Percentiles rank a stretch among this genome's conserved stretches.
phyloP scores from a whole-genome alignment of 2,797 vertebrate genomes.

The Fistularia tabacaria region DNA sequence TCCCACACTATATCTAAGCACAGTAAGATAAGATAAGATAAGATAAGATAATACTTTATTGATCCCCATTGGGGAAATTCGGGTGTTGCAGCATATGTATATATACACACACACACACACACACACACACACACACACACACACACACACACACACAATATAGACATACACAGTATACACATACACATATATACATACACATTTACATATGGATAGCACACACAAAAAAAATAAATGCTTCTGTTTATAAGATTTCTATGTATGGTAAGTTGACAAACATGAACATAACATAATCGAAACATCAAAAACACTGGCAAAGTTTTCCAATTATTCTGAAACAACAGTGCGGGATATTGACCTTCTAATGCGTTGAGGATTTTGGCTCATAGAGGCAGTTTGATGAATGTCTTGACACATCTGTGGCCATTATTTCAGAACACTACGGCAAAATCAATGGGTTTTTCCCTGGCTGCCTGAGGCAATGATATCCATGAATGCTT shows the following conservation, averaged over 20 bases:
- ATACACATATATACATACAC: too few species aligned
- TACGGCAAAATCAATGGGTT: conserved; percentile 70
- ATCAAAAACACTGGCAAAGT: conserved; percentile 47
- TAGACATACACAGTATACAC: too few species aligned
- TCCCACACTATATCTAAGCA: too few species aligned
- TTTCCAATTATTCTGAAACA: conserved; percentile 53
- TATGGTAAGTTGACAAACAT: conserved; percentile 31
- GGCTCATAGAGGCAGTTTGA: conserved; percentile 60
- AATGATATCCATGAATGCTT: conserved; percentile 66
- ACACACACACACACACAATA: too few species aligned
- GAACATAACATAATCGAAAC: conserved; percentile 42
- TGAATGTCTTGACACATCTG: conserved; percentile 73
- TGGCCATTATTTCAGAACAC: conserved; percentile 68
- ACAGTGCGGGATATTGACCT: conserved; percentile 50
- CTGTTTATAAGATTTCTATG: conserved; percentile 5
- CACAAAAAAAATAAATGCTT: too few species aligned
- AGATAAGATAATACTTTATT: too few species aligned
- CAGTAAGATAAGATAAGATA: too few species aligned
- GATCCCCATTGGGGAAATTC: too few species aligned
- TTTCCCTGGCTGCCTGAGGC: conserved; percentile 61
- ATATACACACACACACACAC: too few species aligned
- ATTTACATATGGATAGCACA: too few species aligned
- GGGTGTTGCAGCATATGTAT: too few species aligned
- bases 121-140: too few species aligned
- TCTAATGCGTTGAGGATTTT: conserved; percentile 52